phyloP scores from a whole-genome alignment of 2,113 vertebrate genomes.

The Ginglymostoma cirratum region DNA sequence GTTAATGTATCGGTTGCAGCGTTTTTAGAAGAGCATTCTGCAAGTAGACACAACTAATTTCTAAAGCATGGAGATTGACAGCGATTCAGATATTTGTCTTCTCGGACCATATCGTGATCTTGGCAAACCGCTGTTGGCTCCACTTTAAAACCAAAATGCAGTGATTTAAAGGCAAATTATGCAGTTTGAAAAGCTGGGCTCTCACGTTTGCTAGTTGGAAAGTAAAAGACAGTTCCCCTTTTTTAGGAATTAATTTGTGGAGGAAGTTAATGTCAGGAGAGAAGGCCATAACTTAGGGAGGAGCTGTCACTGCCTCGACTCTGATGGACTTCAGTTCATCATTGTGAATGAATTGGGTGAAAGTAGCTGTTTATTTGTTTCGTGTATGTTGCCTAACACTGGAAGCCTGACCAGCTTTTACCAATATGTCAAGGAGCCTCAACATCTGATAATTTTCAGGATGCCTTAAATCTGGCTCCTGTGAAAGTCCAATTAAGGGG shows the following conservation, averaged over 20 bases:
- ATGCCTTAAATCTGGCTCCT: neutral
- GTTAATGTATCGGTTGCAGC: neutral
- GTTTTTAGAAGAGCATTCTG: neutral
- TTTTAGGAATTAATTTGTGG: neutral
- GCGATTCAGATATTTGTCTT: neutral
- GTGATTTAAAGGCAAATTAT: neutral
- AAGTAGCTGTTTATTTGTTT: neutral
- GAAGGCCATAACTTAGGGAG: neutral
- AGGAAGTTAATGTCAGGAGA: neutral
- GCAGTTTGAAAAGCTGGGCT: neutral
- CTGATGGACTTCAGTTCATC: too few relatives aligned
- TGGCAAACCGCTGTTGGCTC: neutral
- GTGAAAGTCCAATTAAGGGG: neutral
- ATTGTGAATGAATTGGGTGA: neutral
- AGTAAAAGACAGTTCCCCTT: neutral
- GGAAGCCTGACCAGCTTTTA: neutral
- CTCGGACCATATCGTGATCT: neutral
- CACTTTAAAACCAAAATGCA: neutral
- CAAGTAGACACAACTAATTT: neutral
- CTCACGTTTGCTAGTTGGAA: neutral
- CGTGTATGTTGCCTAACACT: neutral
- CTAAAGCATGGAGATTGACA: neutral
- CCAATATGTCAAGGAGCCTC: neutral
- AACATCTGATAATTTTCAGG: neutral
- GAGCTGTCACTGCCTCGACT: too few relatives aligned